phyloP scores from a whole-genome alignment of 2,113 vertebrate species.

The Rana temporaria region DNA sequence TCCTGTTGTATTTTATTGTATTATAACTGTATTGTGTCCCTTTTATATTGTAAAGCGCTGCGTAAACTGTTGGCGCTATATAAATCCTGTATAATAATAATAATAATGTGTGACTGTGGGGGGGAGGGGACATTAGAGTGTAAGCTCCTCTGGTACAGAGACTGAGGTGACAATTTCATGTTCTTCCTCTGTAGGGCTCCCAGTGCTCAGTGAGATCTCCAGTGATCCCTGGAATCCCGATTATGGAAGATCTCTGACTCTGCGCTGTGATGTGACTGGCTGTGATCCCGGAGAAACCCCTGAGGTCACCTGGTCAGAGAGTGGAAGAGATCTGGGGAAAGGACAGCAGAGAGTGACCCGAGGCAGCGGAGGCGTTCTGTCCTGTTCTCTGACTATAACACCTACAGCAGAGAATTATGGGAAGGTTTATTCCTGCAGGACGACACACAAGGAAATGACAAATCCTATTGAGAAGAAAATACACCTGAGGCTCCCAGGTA shows the following conservation, averaged over 20 bases:
- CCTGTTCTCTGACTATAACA: neutral
- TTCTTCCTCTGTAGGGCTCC: neutral
- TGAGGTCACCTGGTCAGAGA: neutral
- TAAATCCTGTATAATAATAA: too few species aligned
- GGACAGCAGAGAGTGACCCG: neutral
- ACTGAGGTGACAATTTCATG: too few species aligned
- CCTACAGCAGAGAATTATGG: constrained; percentile 10
- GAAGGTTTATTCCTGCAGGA: neutral
- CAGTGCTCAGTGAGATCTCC: neutral
- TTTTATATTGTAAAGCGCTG: too few species aligned
- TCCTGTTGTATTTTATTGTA: too few species aligned
- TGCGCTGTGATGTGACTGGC: constrained; percentile 6
- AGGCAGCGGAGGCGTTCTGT: neutral
- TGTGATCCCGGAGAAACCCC: neutral
- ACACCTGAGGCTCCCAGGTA: constrained; percentile 1
- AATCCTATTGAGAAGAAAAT: neutral
- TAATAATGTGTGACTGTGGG: too few species aligned
- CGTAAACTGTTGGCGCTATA: too few species aligned
- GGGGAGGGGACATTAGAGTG: too few species aligned
- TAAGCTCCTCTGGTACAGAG: too few species aligned
- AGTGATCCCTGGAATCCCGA: neutral
- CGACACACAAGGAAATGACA: neutral
- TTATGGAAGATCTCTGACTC: constrained; percentile 1
- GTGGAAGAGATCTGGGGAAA: neutral
- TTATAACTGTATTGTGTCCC: too few species aligned